phyloP scores from a whole-genome alignment of 2,888 invertebrate genomes.

The Exephanes ischioxanthus region DNA sequence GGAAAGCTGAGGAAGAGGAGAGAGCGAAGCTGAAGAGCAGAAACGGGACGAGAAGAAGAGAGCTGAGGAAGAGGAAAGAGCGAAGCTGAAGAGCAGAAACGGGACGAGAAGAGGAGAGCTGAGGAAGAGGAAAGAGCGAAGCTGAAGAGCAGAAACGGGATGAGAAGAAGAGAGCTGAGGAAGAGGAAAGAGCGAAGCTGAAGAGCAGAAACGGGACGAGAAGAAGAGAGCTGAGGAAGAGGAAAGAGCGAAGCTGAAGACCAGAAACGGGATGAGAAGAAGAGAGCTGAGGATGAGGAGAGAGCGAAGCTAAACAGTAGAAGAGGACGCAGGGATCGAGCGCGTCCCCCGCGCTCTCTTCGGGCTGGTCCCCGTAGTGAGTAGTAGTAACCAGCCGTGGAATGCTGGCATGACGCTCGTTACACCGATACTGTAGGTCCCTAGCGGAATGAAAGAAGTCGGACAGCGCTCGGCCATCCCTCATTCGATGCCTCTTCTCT shows the following conservation, averaged over 20 bases:
- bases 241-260: no score
- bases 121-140: no score
- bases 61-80: not conserved
- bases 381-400: constrained; percentile 75
- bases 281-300: constrained; percentile 4
- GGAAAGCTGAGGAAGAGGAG: no score
- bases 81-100: no score
- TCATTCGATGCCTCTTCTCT: constrained; percentile 18
- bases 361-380: constrained; percentile 53
- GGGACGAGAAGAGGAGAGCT: constrained; percentile 7
- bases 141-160: no score
- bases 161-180: no score
- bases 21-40: no score
- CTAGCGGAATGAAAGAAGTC: constrained; percentile 47
- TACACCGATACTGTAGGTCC: constrained; percentile 30
- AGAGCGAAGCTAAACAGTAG: constrained; percentile 26
- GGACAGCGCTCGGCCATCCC: constrained; percentile 42
- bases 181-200: no score
- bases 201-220: no score
- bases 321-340: constrained; percentile 18
- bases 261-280: not conserved
- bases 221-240: no score
- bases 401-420: constrained; percentile 66
- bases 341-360: constrained; percentile 1
- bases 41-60: no score